phyloP scores from a whole-genome alignment of 2,888 invertebrate species.

The Plagodis pulveraria region DNA sequence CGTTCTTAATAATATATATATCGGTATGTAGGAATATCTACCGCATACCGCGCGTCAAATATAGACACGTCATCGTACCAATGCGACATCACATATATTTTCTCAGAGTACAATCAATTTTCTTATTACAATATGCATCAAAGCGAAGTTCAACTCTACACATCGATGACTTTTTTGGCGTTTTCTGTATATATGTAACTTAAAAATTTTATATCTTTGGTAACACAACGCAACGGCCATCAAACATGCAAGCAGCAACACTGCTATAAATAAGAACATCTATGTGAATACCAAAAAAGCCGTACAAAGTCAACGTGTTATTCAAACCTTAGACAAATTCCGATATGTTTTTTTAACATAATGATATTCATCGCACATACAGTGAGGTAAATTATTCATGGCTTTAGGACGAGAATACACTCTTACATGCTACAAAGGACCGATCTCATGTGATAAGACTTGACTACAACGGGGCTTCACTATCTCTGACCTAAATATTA shows the following conservation, averaged over 20 bases:
- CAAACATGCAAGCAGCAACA: constrained; percentile 48
- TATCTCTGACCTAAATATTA: constrained; percentile 1
- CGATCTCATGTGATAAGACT: constrained; percentile 15
- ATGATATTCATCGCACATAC: constrained; percentile 33
- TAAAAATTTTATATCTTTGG: constrained; percentile 2
- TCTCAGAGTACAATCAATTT: too few species aligned
- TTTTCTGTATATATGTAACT: constrained; percentile 12
- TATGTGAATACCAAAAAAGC: constrained; percentile 50
- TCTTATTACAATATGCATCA: too few species aligned
- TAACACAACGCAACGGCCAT: constrained; percentile 8
- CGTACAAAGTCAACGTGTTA: constrained; percentile 40
- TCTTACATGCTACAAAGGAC: constrained; percentile 18
- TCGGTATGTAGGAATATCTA: too few species aligned
- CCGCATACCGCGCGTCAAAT: too few species aligned
- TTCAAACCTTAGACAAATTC: constrained; percentile 31
- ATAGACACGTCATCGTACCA: too few species aligned
- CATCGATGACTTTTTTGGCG: not conserved
- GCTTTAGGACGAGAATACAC: constrained; percentile 23
- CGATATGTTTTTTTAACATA: constrained; percentile 24
- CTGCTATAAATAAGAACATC: constrained; percentile 47
- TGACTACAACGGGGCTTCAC: constrained; percentile 3
- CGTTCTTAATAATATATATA: too few species aligned
- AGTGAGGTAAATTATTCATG: constrained; percentile 32
- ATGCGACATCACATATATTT: too few species aligned
- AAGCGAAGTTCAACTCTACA: not conserved